Evolutionary conservation across 2,888 invertebrate species (phyloP), one percentile per base, ranked within the genome.

Genomic region (Eristalis pertinax): DNA sequence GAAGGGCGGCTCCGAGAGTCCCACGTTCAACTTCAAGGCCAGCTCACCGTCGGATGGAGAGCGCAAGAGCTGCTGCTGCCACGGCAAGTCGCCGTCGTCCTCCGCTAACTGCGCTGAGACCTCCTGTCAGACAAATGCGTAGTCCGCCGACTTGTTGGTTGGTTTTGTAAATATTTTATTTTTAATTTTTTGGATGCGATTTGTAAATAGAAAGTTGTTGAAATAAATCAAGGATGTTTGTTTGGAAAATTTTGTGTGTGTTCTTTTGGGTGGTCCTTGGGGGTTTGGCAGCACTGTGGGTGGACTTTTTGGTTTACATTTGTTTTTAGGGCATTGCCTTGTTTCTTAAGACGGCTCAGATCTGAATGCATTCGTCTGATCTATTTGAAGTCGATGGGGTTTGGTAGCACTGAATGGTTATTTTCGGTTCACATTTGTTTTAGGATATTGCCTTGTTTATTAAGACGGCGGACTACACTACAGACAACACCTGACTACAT

Each of bases 1-100:
- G 94, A 98, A 98, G 91, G 98, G 98, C 89, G 96, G 96, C 90
- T 93, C 95, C 8, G 96, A 96, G 58, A 92, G 92, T 64, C 92
- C 92, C 7, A 92, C 91, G 1, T 92, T 91, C 35, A 92, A 90
- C 73, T 86, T 91, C 13, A 90, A 90, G 10, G 76, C 84, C 86
- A 90, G 88, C 73, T 78, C 83, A n/a, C 80, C 75, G 26, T 50
- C 70, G 68, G 76, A 67, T 2, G 72, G n/a, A 4, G 77, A 89
- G 0, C 69, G 75, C 29, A 77, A 64, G 74, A 68, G 26, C 22
- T 84, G 83, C 41, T 78, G 70, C 32, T 78, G 79, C n/a, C 80
- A 69, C 0, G 50, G 60, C 10, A 76, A 73, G 77, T 77, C 78
- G 2, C 73, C 69, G 26, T 69, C 84, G 24, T 38, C 60, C n/a